Evolutionary conservation across 2,888 invertebrate species (phyloP).

Genomic region (Ophion obscuratus): DNA sequence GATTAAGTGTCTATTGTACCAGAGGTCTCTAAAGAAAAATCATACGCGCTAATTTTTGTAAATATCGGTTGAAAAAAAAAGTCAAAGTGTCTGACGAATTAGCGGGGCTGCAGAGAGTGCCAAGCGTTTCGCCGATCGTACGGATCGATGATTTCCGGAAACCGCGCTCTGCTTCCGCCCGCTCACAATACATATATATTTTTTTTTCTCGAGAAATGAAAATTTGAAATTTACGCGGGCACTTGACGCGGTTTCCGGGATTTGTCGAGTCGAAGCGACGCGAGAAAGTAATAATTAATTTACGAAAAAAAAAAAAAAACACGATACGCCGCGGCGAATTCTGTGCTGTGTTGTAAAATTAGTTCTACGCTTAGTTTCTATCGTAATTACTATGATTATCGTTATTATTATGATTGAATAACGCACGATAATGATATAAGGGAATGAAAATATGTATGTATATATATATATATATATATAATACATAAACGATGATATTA

Average conservation of each 20-base stretch:
- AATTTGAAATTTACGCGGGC: slow-evolving; percentile 26
- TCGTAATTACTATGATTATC: slow-evolving; percentile 67
- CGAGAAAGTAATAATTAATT: slow-evolving; percentile 34
- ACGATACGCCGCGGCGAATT: slow-evolving; percentile 80
- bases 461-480: slow-evolving; percentile 68
- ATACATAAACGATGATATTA: slow-evolving; percentile 56
- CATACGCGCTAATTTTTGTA: slow-evolving; percentile 31
- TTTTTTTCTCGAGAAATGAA: slow-evolving; percentile 12
- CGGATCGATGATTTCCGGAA: slow-evolving; percentile 69
- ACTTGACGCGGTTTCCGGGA: slow-evolving; percentile 22
- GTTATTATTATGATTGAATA: slow-evolving; percentile 67
- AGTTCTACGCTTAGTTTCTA: slow-evolving; percentile 82
- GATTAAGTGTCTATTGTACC: slow-evolving; percentile 48
- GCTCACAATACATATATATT: slow-evolving; percentile 13
- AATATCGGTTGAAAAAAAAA: slow-evolving; percentile 12
- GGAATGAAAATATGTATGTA: slow-evolving; percentile 78
- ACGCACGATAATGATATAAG: slow-evolving; percentile 81
- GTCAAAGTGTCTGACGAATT: slow-evolving; percentile 28
- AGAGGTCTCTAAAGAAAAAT: slow-evolving; percentile 64
- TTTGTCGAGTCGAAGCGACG: slow-evolving; percentile 31
- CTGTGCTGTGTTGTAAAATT: slow-evolving; percentile 84
- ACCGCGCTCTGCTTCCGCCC: slow-evolving; percentile 46
- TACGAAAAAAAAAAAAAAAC: slow-evolving; percentile 43
- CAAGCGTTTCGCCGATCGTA: slow-evolving; percentile 75
- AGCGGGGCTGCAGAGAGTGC: slow-evolving; percentile 68